Conservation (phyloP, 2,113 vertebrate genomes). For the Scytalopus superciliaris region DNA sequence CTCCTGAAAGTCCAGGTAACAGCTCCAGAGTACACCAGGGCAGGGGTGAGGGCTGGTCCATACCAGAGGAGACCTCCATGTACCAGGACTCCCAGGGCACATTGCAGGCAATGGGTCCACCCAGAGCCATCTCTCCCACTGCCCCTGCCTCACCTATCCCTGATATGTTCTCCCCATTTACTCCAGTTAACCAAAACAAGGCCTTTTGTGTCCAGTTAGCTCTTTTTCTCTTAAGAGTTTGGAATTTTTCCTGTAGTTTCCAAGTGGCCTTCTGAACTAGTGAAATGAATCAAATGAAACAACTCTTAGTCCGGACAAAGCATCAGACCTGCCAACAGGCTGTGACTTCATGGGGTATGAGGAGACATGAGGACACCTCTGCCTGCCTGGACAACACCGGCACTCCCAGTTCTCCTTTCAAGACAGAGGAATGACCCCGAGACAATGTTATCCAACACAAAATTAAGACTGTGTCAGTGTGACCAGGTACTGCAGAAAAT, state of each 20-base stretch:
- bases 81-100: neutral
- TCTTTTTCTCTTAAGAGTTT: neutral
- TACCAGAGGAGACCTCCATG: neutral
- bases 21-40: neutral
- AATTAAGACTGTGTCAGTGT: neutral
- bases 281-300: neutral
- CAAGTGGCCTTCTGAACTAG: neutral
- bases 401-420: neutral
- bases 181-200: neutral
- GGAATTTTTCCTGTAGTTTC: neutral
- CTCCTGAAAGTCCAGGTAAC: neutral
- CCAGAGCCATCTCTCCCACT: neutral
- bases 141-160: neutral
- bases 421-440: neutral
- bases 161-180: rapidly evolving
- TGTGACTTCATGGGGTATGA: rapidly evolving
- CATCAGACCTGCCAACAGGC: neutral
- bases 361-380: neutral
- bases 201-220: neutral
- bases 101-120: neutral
- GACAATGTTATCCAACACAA: rapidly evolving
- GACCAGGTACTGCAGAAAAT: neutral
- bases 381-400: neutral
- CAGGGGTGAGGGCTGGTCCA: neutral
- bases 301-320: neutral